Conservation (phyloP, 2,797 vertebrate genomes). For the Melanotaenia nigrans region DNA sequence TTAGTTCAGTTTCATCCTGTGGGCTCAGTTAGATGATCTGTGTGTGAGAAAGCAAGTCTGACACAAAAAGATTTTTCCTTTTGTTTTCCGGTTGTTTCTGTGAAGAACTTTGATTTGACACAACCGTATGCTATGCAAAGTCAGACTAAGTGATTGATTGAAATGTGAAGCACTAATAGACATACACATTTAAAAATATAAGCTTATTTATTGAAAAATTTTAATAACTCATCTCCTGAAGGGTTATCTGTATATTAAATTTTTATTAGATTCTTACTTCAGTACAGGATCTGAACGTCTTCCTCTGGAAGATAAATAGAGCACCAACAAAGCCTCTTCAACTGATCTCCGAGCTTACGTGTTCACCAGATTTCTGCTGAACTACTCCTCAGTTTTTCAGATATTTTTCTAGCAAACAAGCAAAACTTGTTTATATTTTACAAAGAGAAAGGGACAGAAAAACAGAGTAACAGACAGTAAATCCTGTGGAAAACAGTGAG, state of each 20-base stretch:
- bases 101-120: too few relatives aligned
- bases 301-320: too few relatives aligned
- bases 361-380: slow-evolving; percentile 4
- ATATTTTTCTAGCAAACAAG: slow-evolving; percentile 25
- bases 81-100: too few relatives aligned
- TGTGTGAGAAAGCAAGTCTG: too few relatives aligned
- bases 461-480: slow-evolving; percentile 21
- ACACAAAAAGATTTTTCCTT: too few relatives aligned
- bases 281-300: too few relatives aligned
- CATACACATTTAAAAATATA: neutral
- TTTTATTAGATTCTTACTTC: too few relatives aligned
- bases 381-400: neutral
- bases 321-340: neutral
- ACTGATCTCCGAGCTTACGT: neutral
- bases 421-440: slow-evolving; percentile 11
- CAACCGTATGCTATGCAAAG: too few relatives aligned
- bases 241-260: too few relatives aligned
- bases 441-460: slow-evolving; percentile 2
- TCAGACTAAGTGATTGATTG: too few relatives aligned
- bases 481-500: slow-evolving; percentile 45
- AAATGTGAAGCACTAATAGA: neutral
- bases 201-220: neutral
- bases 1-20: too few relatives aligned
- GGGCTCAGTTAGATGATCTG: too few relatives aligned
- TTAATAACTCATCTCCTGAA: neutral